phyloP scores from a whole-genome alignment of 2,113 vertebrate species.

The Cinclus cinclus region DNA sequence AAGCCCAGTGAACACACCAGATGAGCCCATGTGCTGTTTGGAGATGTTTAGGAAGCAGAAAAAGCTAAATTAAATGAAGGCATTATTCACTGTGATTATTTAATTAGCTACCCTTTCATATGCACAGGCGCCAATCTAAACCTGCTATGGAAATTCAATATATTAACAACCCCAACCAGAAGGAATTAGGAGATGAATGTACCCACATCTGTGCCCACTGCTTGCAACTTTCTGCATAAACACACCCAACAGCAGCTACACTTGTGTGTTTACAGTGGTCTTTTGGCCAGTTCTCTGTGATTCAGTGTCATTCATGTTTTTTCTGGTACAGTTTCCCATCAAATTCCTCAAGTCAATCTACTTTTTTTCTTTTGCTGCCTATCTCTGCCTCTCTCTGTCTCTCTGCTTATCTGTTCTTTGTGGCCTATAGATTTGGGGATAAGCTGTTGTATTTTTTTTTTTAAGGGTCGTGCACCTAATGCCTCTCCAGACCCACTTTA shows the following conservation, averaged over 20 bases:
- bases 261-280: slow-evolving; percentile 40
- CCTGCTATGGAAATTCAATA: not conserved
- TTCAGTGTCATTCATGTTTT: slow-evolving; percentile 61
- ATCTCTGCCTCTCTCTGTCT: slow-evolving; percentile 58
- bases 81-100: slow-evolving; percentile 11
- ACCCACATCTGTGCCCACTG: not conserved
- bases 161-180: not conserved
- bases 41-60: slow-evolving; percentile 6
- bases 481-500: slow-evolving; percentile 40
- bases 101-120: slow-evolving; percentile 15
- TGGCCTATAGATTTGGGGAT: slow-evolving; percentile 33
- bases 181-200: not conserved
- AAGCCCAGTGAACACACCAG: not conserved
- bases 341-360: slow-evolving; percentile 45
- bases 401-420: slow-evolving; percentile 60
- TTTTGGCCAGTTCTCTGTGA: slow-evolving; percentile 44
- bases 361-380: slow-evolving; percentile 55
- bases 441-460: not conserved
- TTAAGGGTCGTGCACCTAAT: slow-evolving; percentile 24
- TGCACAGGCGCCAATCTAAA: not conserved
- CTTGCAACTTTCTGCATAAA: not conserved
- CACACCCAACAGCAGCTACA: slow-evolving; percentile 21
- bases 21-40: not conserved
- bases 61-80: not conserved
- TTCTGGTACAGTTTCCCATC: slow-evolving; percentile 58